These are phyloP conservation scores for Microcebus ravelobensis DNA, from an alignment of 2,113 vertebrate species.

Conservation along the genomic window DNA sequence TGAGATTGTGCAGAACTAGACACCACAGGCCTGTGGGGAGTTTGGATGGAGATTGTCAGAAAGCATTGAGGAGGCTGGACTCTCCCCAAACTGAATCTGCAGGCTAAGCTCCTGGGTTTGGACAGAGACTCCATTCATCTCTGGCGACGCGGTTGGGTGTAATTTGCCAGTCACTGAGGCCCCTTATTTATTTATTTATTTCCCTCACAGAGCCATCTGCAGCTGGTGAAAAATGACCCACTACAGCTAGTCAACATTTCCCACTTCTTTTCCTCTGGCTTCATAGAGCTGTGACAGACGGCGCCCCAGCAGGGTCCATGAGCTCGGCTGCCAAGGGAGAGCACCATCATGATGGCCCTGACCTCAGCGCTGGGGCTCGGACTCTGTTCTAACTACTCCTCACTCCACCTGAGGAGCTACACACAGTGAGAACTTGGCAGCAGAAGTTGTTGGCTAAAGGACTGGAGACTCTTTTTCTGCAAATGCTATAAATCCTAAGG, in stretches of 20 bases:
- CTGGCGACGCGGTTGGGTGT: not conserved
- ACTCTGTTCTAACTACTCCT: conserved; percentile 37
- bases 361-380: conserved; percentile 16
- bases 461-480: not conserved
- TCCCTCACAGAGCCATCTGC: conserved; percentile 51
- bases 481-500: not conserved
- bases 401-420: not conserved
- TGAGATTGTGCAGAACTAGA: not conserved
- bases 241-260: conserved; percentile 26
- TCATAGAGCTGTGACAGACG: conserved; percentile 64
- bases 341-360: not conserved
- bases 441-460: conserved; percentile 21
- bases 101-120: not conserved
- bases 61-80: not conserved
- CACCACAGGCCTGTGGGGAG: conserved; percentile 33
- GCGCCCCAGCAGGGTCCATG: not conserved
- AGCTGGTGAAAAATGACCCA: conserved; percentile 74
- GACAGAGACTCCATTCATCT: conserved; percentile 58
- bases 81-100: conserved; percentile 49
- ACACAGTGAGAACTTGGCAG: conserved; percentile 16
- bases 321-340: conserved; percentile 25
- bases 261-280: conserved; percentile 18
- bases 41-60: conserved; percentile 44
- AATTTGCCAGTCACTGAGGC: conserved; percentile 32
- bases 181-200: not conserved